These are phyloP conservation scores for Eueides isabella DNA, from an alignment of 1,140 invertebrate species.

Conservation along the genomic window DNA sequence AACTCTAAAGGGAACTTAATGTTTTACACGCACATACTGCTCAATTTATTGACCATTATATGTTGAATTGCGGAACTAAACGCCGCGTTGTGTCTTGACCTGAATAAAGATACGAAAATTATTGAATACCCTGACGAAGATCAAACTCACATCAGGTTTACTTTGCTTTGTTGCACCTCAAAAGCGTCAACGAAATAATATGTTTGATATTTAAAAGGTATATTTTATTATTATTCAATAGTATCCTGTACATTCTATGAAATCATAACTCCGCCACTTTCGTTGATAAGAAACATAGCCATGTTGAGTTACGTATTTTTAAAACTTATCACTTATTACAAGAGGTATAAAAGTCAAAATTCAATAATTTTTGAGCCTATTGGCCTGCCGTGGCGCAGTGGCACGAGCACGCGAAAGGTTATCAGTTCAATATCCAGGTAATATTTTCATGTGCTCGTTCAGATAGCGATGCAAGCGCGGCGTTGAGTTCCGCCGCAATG, in stretches of 20 bases:
- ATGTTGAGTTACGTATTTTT: slow-evolving; percentile 43
- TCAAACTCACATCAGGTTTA: neutral
- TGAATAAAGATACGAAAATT: neutral
- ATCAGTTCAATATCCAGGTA: no score
- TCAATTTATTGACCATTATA: no score
- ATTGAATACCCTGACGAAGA: neutral
- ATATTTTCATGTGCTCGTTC: neutral
- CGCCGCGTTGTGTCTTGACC: no score
- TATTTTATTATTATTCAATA: neutral
- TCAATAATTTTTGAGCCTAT: neutral
- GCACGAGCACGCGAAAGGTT: no score
- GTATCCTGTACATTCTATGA: slow-evolving; percentile 34
- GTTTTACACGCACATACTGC: no score
- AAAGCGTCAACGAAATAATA: neutral
- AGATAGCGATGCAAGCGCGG: neutral
- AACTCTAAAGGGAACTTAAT: no score
- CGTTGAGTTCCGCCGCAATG: neutral
- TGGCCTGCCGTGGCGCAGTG: neutral
- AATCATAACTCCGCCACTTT: slow-evolving; percentile 50
- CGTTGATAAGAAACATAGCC: slow-evolving; percentile 47
- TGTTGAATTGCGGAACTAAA: no score
- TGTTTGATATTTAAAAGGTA: neutral
- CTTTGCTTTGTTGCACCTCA: no score
- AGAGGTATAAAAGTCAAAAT: slow-evolving; percentile 32
- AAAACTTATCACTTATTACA: slow-evolving; percentile 20